Base-by-base conservation (phyloP, 1,140 invertebrate genomes). In the Chelonus insularis region DNA sequence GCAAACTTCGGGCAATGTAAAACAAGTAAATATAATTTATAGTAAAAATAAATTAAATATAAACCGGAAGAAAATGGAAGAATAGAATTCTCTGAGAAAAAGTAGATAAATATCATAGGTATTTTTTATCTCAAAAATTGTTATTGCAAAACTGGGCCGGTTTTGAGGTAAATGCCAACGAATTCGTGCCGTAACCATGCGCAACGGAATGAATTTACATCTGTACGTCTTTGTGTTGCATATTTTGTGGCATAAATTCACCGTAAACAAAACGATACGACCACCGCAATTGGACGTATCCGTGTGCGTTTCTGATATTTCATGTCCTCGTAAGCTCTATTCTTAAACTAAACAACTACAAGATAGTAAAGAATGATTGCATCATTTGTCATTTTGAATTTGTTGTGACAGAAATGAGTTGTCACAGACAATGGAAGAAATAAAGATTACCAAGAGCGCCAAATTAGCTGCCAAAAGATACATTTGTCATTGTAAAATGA, bases 301-400 rank as follows among this genome's bases (percentile, higher is more conserved):
- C n/a, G n/a, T n/a, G n/a, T n/a, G n/a, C n/a, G n/a, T 29, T 29
- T 29, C 7, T 29, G 3, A 29, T 29, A 29, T 29, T 29, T 29
- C 25, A 57, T 43, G 29, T 57, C 56, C 36, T 57, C 56, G 45
- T 39, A 39, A 43, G 18, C 43, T 39, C 20, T 18, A 39, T 47
- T 57, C 21, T 57, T 57, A 57, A 39, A 45, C 56, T 57, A 11
- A 39, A 23, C 36, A 34, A 52, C 34, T 52, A 18, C 25, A 29
- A 29, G 25, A 29, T 29, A 29, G 25, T 47, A 12, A 7, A 21
- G 41, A 11, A 29, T 12, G 43, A 57, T 47, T 25, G 39, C 23
- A 39, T 32, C 56, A 43, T 43, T 14, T 21, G 20, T 25, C 48
- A 51, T 51, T 32, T 2, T 12, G 25, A 52, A 52, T 34, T 52